A percentile compares a stretch with the other conserved stretches of the same genome.
These are phyloP conservation scores for Myotis myotis DNA, from an alignment of 2,797 vertebrate genomes.

Conservation along the genomic window DNA sequence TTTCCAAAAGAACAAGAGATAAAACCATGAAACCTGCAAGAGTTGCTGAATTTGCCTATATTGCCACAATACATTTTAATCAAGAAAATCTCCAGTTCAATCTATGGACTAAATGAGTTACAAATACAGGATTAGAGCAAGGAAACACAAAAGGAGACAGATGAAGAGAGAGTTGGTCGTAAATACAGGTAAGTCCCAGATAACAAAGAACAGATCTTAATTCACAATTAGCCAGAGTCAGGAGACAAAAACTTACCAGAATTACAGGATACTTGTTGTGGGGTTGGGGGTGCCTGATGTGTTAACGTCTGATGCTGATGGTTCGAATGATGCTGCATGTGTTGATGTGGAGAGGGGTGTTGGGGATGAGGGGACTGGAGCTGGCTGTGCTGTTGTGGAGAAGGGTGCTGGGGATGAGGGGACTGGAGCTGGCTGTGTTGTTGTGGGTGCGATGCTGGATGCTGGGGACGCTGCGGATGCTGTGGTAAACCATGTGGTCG, in stretches of 20 bases:
- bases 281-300: slow-evolving; percentile 87
- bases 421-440: slow-evolving; percentile 86
- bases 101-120: slow-evolving; percentile 6
- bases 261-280: slow-evolving; percentile 93
- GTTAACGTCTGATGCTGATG: slow-evolving; percentile 90
- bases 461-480: slow-evolving; percentile 83
- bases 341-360: slow-evolving; percentile 85
- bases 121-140: slow-evolving; percentile 19
- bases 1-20: background rate
- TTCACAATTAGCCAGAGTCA: slow-evolving; percentile 43
- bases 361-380: slow-evolving; percentile 86
- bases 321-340: slow-evolving; percentile 88
- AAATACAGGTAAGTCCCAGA: slow-evolving; percentile 17
- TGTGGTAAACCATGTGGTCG: slow-evolving; percentile 88
- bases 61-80: slow-evolving; percentile 21
- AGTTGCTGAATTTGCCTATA: background rate
- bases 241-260: slow-evolving; percentile 87
- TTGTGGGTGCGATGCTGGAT: slow-evolving; percentile 81
- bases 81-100: slow-evolving; percentile 37
- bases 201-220: slow-evolving; percentile 45
- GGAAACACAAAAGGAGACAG: slow-evolving; percentile 29
- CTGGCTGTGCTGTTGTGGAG: slow-evolving; percentile 84
- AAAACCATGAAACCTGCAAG: slow-evolving; percentile 27
- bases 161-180: background rate
- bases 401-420: slow-evolving; percentile 82